phyloP scores from a whole-genome alignment of 92 coral and sea anemone species.

The Phenganax subtilis region DNA sequence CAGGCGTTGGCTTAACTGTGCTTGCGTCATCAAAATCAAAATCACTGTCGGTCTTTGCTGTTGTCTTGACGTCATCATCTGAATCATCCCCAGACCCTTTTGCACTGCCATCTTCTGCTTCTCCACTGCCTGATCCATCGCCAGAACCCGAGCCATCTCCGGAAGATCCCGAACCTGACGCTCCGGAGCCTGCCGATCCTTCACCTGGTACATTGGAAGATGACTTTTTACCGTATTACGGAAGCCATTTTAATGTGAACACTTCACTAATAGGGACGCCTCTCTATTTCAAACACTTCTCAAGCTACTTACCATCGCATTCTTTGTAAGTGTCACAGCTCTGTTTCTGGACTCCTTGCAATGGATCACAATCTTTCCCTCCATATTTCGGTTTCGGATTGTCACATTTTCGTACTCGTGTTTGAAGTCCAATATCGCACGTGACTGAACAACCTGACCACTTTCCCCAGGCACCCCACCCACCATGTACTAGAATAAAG shows the following conservation, averaged over 20 bases:
- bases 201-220: background rate
- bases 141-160: slow-evolving; percentile 29
- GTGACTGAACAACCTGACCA: slow-evolving; percentile 31
- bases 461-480: slow-evolving; percentile 14
- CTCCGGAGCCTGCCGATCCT: slow-evolving; percentile 20
- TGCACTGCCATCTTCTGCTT: slow-evolving; percentile 2
- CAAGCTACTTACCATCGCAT: slow-evolving; percentile 7
- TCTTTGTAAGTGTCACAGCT: slow-evolving; percentile 9
- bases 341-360: background rate
- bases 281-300: too few relatives aligned
- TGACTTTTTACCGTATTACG: too few relatives aligned
- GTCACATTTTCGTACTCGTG: slow-evolving; percentile 13
- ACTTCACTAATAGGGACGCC: too few relatives aligned
- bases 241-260: too few relatives aligned
- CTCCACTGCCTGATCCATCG: slow-evolving; percentile 1
- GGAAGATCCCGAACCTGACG: slow-evolving; percentile 22
- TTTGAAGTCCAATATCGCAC: slow-evolving; percentile 7
- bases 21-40: slow-evolving; percentile 5
- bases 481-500: slow-evolving; percentile 10
- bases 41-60: background rate
- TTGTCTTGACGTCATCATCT: background rate
- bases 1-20: background rate
- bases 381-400: slow-evolving; percentile 29
- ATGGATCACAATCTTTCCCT: slow-evolving; percentile 7
- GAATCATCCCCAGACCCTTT: background rate